Evolutionary conservation across 2,113 vertebrate genomes (phyloP).

Genomic region (Myodes glareolus): DNA sequence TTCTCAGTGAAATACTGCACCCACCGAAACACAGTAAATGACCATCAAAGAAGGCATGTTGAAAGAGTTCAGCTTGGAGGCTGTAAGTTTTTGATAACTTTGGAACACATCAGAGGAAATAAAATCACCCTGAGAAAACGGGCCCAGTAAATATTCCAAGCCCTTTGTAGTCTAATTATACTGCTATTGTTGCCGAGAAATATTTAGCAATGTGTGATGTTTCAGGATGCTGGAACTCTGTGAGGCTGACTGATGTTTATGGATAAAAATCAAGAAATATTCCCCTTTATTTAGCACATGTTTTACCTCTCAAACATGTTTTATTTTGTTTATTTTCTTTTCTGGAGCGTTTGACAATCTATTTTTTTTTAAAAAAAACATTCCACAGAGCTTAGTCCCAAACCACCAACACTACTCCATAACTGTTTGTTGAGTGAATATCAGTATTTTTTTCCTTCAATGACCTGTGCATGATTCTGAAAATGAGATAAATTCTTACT

Average conservation of each 20-base stretch:
- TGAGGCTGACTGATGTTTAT: conserved; percentile 75
- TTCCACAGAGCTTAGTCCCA: neutral
- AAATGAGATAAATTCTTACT: conserved; percentile 76
- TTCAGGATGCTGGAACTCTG: conserved; percentile 80
- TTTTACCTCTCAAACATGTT: neutral
- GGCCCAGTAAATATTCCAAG: conserved; percentile 1
- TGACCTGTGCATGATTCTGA: conserved; percentile 67
- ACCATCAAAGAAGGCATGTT: neutral
- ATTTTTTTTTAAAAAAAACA: conserved; percentile 56
- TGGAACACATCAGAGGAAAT: conserved; percentile 44
- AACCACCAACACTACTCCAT: neutral
- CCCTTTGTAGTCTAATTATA: conserved; percentile 31
- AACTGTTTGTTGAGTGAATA: conserved; percentile 71
- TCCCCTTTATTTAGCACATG: conserved; percentile 73
- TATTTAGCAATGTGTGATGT: conserved; percentile 47
- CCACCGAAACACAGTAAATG: neutral
- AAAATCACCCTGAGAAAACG: conserved; percentile 50
- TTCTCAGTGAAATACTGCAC: conserved; percentile 26
- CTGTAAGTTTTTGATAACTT: conserved; percentile 54
- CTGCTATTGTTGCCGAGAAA: neutral
- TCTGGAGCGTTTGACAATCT: neutral
- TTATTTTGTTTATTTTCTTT: neutral
- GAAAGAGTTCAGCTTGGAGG: neutral
- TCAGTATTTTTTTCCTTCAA: conserved; percentile 75
- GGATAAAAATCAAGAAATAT: conserved; percentile 81